Evolutionary conservation across 2,888 invertebrate genomes (phyloP).

Genomic region (Melanotus villosus): DNA sequence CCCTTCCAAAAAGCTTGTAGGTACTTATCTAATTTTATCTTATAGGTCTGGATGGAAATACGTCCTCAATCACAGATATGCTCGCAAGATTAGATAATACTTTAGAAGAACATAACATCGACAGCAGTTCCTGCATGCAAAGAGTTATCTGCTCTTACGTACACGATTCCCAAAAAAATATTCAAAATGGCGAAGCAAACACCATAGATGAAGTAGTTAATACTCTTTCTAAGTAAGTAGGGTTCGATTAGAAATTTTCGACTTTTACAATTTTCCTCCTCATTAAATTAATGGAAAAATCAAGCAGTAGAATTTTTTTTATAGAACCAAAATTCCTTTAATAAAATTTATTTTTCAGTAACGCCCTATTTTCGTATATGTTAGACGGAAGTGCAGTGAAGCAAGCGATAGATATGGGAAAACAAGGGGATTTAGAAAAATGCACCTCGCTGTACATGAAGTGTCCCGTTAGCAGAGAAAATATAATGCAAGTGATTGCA

Average conservation of each 20-base stretch:
- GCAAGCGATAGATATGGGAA: conserved; percentile 78
- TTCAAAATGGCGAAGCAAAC: conserved; percentile 74
- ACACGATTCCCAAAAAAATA: conserved; percentile 78
- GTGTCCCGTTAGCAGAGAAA: conserved; percentile 80
- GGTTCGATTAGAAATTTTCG: not conserved
- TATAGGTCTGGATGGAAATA: conserved; percentile 64
- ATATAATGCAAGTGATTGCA: conserved; percentile 77
- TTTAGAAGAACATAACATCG: conserved; percentile 79
- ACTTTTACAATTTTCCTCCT: not conserved
- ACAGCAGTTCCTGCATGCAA: conserved; percentile 81
- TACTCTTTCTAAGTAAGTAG: conserved; percentile 74
- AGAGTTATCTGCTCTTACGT: conserved; percentile 81
- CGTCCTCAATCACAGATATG: conserved; percentile 75
- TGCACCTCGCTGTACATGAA: conserved; percentile 75
- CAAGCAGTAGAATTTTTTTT: too few species aligned
- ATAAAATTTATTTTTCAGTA: conserved; percentile 71
- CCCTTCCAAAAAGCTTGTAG: too few species aligned
- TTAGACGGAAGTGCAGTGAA: conserved; percentile 81
- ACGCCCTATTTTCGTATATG: conserved; percentile 78
- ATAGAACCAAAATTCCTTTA: too few species aligned
- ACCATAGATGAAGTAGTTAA: conserved; percentile 76
- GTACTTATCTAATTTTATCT: too few species aligned
- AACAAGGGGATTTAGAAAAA: conserved; percentile 71
- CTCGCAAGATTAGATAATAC: conserved; percentile 77
- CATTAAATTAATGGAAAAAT: too few species aligned